Conservation (phyloP, 2,797 vertebrate genomes). For the Diplodus sargus region DNA sequence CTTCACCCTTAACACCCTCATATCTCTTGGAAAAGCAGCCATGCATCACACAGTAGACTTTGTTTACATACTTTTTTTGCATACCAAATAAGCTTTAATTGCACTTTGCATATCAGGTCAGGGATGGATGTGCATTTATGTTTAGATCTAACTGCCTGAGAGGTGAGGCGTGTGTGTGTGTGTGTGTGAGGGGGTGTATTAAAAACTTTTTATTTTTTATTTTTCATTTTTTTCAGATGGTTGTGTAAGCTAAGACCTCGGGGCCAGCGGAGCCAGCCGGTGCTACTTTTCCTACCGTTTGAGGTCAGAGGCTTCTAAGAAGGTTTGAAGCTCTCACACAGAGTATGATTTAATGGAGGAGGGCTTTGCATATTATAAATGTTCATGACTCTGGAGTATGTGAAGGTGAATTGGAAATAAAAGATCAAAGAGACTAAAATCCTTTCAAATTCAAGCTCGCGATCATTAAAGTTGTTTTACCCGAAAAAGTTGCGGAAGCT, state of each 20-base stretch:
- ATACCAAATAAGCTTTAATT: slow-evolving; percentile 60
- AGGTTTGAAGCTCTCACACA: slow-evolving; percentile 65
- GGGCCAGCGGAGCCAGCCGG: slow-evolving; percentile 40
- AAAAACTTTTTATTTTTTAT: background rate
- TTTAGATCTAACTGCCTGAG: slow-evolving; percentile 21
- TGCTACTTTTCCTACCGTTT: slow-evolving; percentile 49
- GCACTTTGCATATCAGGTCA: slow-evolving; percentile 69
- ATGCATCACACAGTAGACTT: slow-evolving; percentile 5
- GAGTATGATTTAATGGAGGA: slow-evolving; percentile 62
- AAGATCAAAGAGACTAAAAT: slow-evolving; percentile 77
- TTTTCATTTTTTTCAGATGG: slow-evolving; percentile 8
- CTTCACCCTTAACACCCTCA: slow-evolving; percentile 38
- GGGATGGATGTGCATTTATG: slow-evolving; percentile 45
- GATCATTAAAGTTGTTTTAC: slow-evolving; percentile 72
- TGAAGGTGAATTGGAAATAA: slow-evolving; percentile 78
- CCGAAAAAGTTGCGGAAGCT: slow-evolving; percentile 33
- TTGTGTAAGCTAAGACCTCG: slow-evolving; percentile 49
- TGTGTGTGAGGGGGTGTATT: background rate
- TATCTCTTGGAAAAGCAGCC: slow-evolving; percentile 40
- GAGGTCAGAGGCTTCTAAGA: slow-evolving; percentile 72
- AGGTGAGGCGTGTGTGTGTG: slow-evolving; percentile 18
- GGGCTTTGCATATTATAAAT: slow-evolving; percentile 78
- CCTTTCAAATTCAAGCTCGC: slow-evolving; percentile 66
- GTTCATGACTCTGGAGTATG: slow-evolving; percentile 77
- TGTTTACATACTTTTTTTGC: slow-evolving; percentile 43